Evolutionary conservation across 2,113 vertebrate genomes (phyloP).

Genomic region (Periophthalmodon schlosseri): DNA sequence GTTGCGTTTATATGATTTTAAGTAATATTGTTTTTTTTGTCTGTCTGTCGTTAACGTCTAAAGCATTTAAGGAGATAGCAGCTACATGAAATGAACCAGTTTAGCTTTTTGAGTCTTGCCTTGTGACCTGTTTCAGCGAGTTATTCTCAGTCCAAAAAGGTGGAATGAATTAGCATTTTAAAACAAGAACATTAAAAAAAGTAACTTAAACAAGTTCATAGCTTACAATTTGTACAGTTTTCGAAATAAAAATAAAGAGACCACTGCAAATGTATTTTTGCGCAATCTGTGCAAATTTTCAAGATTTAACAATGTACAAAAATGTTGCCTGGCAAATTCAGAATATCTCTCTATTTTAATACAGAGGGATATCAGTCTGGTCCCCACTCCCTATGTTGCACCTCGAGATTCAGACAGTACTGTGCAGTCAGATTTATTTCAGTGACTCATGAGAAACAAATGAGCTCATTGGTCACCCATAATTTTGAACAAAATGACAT

Average conservation of each 20-base stretch:
- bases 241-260: background rate
- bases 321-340: too few relatives aligned
- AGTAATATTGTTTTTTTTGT: conserved; percentile 7
- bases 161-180: conserved; percentile 14
- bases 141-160: conserved; percentile 62
- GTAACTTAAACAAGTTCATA: background rate
- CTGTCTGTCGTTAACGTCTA: conserved; percentile 26
- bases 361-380: too few relatives aligned
- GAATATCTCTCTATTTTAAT: too few relatives aligned
- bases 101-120: conserved; percentile 53
- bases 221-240: too few relatives aligned
- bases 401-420: too few relatives aligned
- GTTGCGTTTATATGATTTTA: conserved; percentile 54
- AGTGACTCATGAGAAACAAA: too few relatives aligned
- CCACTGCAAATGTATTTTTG: background rate
- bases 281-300: too few relatives aligned
- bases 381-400: too few relatives aligned
- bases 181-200: background rate
- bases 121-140: conserved; percentile 65
- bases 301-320: too few relatives aligned
- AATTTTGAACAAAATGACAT: too few relatives aligned
- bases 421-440: too few relatives aligned
- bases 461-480: too few relatives aligned
- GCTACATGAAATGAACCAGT: conserved; percentile 49
- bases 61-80: conserved; percentile 53